Evolutionary conservation across 1,140 invertebrate genomes (phyloP).

Genomic region (Latrodectus geometricus): DNA sequence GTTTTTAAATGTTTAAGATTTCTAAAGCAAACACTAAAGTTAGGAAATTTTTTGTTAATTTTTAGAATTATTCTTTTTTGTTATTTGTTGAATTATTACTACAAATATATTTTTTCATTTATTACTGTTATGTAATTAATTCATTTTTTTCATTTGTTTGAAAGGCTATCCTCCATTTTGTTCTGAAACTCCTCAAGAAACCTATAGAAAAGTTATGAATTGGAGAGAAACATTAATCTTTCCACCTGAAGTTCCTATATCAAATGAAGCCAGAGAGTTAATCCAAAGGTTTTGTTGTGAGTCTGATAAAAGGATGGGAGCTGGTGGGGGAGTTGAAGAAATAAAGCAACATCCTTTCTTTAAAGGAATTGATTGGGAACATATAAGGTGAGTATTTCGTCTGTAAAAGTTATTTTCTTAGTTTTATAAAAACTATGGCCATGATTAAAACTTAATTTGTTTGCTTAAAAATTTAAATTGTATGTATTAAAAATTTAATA

Average conservation of each 20-base stretch:
- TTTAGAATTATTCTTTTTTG: no score
- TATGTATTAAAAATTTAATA: no score
- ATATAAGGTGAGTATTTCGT: constrained; percentile 73
- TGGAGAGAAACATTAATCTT: constrained; percentile 98
- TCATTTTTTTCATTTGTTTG: constrained; percentile 55
- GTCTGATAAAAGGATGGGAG: constrained; percentile 82
- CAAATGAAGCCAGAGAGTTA: constrained; percentile 78
- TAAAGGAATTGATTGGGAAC: constrained; percentile 80
- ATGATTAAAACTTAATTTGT: no score
- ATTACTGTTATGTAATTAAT: no score
- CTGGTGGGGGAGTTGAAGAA: constrained; percentile 70
- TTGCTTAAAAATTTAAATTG: no score
- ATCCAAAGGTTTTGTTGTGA: constrained; percentile 88
- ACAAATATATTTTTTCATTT: no score
- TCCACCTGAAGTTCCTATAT: constrained; percentile 98
- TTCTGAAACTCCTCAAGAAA: constrained; percentile 99
- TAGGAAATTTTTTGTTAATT: no score
- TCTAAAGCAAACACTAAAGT: no score
- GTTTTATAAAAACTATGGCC: no score
- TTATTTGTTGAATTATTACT: no score
- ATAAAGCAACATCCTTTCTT: constrained; percentile 75
- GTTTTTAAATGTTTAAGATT: no score
- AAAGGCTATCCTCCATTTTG: constrained; percentile 98
- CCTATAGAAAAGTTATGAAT: constrained; percentile 99
- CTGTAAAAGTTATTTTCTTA: neutral